Evolutionary conservation across 2,113 vertebrate genomes (phyloP).

Genomic region (Ursus arctos): DNA sequence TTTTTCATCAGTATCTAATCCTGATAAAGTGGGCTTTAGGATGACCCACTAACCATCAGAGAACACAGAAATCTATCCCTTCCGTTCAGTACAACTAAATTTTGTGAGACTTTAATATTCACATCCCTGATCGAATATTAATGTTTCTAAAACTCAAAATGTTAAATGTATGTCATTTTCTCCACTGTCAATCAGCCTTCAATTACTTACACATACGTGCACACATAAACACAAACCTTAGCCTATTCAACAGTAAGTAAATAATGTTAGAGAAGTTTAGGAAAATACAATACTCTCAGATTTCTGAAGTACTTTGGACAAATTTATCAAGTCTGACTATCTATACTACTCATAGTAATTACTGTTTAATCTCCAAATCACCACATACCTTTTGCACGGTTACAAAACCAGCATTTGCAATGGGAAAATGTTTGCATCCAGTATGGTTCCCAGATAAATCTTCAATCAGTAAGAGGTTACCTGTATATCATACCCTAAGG

Average conservation of each 20-base stretch:
- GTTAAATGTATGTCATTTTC: not conserved
- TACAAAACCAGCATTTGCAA: not conserved
- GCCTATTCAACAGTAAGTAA: not conserved
- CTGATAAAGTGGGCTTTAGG: not conserved
- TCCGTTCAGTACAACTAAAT: not conserved
- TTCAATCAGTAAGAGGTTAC: constrained; percentile 16
- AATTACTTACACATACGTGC: not conserved
- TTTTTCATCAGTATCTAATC: constrained; percentile 4
- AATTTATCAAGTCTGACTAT: not conserved
- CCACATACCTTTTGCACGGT: not conserved
- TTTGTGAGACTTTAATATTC: not conserved
- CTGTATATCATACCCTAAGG: not conserved
- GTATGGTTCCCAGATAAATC: not conserved
- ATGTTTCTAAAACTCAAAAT: not conserved
- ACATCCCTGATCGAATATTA: not conserved
- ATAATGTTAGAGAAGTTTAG: not conserved
- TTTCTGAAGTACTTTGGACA: constrained; percentile 1
- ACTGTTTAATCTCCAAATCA: constrained; percentile 41
- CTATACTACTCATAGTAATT: not conserved
- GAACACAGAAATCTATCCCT: not conserved
- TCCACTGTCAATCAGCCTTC: not conserved
- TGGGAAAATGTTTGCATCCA: not conserved
- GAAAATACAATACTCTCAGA: constrained; percentile 26
- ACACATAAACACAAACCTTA: not conserved
- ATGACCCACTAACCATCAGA: not conserved